Base-by-base conservation (phyloP, 2,113 vertebrate genomes). In the Etheostoma cragini region DNA sequence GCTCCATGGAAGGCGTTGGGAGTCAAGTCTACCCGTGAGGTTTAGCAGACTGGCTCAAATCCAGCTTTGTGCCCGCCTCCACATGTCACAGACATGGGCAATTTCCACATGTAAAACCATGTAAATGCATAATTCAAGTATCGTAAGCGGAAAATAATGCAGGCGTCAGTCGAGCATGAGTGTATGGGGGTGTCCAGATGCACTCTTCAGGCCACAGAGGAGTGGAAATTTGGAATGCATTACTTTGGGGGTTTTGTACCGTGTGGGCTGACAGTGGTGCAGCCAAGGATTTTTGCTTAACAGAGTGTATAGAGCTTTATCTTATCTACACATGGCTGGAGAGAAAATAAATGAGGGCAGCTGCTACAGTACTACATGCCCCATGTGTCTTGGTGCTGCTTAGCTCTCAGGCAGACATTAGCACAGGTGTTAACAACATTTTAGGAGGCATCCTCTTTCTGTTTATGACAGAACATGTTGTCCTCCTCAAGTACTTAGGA, bases 281-380 rank as follows among this genome's bases (percentile, higher is more conserved):
- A 87, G 57, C 70, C 69, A 61, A 83, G 77, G 61, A 5, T 69
- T 81, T 88, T 86, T 85, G 81, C 77, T 83, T 86, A 72, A 78
- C 86, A 75, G 60, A 82, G 83, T 75, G 73, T 50, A 67, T 56
- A 70, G 58, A 73, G 80, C 75, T 82, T 87, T 83, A 78, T 91
- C 91, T 90, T 88, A 90, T 89, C 87, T 83, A 26, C 82, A 89
- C 83, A 86, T 73, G 81, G 68, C 83, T 87, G 82, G 64, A 76
- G 73, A 84, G 87, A 19, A 87, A 84, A 88, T 78, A 83, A 85
- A 86, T 71, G 50, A 82, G 79, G 50, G 74, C 58, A 52, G 72
- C 80, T 77, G 73, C 73, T 66, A 56, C 57, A 73, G 52, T 61
- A 52, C 71, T 57, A 52, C 71, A 72, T 64, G 67, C 57, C 68